Conservation (phyloP, 2,888 invertebrate genomes). For the Pasiphila rectangulata region DNA sequence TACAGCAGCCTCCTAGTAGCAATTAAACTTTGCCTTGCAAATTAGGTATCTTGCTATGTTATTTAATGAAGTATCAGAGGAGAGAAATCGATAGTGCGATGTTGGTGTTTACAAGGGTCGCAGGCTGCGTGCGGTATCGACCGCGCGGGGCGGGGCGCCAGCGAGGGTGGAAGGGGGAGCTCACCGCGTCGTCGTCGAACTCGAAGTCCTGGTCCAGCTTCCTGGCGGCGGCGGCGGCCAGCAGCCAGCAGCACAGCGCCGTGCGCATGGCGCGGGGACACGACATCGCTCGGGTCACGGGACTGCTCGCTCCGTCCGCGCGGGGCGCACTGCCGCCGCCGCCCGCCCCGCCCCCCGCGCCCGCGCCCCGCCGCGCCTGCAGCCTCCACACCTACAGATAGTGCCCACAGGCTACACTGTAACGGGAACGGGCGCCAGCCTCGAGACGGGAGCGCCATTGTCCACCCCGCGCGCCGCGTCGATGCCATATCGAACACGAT, state of each 20-base stretch:
- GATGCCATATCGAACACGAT: too few relatives aligned
- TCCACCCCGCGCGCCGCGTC: too few relatives aligned
- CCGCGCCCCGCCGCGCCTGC: constrained; percentile 6
- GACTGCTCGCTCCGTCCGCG: not conserved
- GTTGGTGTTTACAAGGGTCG: too few relatives aligned
- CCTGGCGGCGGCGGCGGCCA: constrained; percentile 40
- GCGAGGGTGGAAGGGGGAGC: constrained; percentile 7
- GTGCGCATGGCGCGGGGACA: constrained; percentile 29
- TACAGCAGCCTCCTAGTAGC: too few relatives aligned
- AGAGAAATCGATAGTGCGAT: too few relatives aligned
- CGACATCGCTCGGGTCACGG: constrained; percentile 10
- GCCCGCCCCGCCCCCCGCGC: constrained; percentile 20
- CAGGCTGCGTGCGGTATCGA: constrained; percentile 11
- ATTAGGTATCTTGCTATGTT: too few relatives aligned
- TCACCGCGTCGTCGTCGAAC: constrained; percentile 70
- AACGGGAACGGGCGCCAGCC: too few relatives aligned
- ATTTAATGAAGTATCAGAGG: too few relatives aligned
- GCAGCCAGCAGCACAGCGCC: constrained; percentile 34
- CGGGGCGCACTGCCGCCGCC: constrained; percentile 16
- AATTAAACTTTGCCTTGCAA: too few relatives aligned
- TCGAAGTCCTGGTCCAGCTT: constrained; percentile 67
- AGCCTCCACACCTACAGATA: not conserved
- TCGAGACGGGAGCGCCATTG: too few relatives aligned
- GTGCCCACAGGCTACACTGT: too few relatives aligned
- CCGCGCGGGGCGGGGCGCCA: constrained; percentile 5